These are phyloP conservation scores for Calonectris borealis DNA, from an alignment of 2,113 vertebrate species.

Conservation along the genomic window DNA sequence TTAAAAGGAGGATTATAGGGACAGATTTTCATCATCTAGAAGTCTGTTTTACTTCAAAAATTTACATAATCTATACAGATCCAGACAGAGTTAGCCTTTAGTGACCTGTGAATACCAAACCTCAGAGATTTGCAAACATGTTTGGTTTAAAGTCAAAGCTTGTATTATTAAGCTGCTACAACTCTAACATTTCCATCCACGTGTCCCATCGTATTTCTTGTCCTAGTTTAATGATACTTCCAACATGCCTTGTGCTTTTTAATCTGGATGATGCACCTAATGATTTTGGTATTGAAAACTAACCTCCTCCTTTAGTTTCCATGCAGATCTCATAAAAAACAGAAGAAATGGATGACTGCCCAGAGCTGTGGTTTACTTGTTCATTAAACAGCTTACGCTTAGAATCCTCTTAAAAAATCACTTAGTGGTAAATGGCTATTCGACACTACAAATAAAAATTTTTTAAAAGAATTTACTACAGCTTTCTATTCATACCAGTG, in stretches of 20 bases:
- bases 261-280: slow-evolving; percentile 27
- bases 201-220: background rate
- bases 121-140: background rate
- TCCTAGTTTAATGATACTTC: background rate
- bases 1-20: slow-evolving; percentile 42
- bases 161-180: background rate
- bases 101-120: slow-evolving; percentile 41
- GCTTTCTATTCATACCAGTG: background rate
- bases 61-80: slow-evolving; percentile 49
- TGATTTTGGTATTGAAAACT: slow-evolving; percentile 18
- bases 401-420: slow-evolving; percentile 59
- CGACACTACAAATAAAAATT: slow-evolving; percentile 22
- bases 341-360: slow-evolving; percentile 52
- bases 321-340: slow-evolving; percentile 3
- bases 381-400: slow-evolving; percentile 45
- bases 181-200: background rate
- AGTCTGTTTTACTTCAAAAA: slow-evolving; percentile 52
- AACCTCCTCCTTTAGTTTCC: background rate
- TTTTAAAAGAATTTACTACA: background rate
- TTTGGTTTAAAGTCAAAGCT: slow-evolving; percentile 31
- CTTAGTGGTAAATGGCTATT: slow-evolving; percentile 37
- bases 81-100: background rate
- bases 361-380: slow-evolving; percentile 29
- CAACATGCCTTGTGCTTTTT: background rate
- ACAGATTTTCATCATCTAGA: slow-evolving; percentile 48